These are phyloP conservation scores for Chlorospingus semifuscus DNA, from an alignment of 2,797 vertebrate genomes.

Conservation along the genomic window DNA sequence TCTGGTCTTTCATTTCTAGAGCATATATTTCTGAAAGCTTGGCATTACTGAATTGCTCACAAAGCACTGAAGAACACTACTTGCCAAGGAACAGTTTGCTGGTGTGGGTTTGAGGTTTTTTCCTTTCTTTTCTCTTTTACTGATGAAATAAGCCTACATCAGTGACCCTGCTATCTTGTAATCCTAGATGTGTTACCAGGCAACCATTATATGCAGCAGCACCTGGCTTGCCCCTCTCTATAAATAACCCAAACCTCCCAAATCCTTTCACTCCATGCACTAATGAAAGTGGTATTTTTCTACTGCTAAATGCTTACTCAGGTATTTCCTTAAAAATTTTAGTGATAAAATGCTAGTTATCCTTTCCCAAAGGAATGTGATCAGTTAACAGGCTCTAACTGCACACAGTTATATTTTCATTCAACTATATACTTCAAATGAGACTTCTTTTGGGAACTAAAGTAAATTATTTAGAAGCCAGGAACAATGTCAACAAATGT, in stretches of 20 bases:
- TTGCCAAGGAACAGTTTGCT: not conserved
- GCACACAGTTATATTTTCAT: not conserved
- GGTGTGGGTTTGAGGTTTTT: not conserved
- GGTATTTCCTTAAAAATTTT: not conserved
- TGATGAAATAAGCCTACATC: not conserved
- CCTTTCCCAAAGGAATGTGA: not conserved
- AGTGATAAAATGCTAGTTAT: not conserved
- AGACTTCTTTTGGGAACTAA: not conserved
- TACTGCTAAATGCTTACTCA: not conserved
- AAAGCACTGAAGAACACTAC: not conserved
- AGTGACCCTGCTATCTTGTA: not conserved
- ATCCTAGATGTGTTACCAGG: slow-evolving; percentile 21
- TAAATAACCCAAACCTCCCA: slow-evolving; percentile 11
- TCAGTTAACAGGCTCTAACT: not conserved
- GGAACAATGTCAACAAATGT: not conserved
- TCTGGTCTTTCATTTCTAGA: not conserved
- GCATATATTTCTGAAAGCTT: not conserved
- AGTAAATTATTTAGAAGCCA: not conserved
- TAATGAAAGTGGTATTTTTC: not conserved
- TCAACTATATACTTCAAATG: not conserved
- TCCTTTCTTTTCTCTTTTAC: not conserved
- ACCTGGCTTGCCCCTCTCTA: not conserved
- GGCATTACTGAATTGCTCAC: not conserved
- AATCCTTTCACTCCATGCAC: not conserved
- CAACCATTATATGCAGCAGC: slow-evolving; percentile 16